phyloP scores from a whole-genome alignment of 1,140 invertebrate genomes.

The Wiebesia pumilae region DNA sequence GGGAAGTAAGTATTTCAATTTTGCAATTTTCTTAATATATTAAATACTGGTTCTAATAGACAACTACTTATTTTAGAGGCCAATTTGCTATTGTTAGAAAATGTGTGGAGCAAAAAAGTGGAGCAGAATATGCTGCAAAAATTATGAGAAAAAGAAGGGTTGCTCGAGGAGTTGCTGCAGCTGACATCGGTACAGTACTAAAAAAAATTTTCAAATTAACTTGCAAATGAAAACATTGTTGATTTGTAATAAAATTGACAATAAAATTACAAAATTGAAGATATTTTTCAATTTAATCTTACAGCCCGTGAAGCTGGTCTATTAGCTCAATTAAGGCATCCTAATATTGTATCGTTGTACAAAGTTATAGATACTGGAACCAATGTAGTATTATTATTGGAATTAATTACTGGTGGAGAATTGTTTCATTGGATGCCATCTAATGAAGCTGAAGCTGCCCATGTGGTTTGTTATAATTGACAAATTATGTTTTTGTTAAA shows the following conservation, averaged over 20 bases:
- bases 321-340: conserved; percentile 78
- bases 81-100: conserved; percentile 84
- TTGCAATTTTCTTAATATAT: conserved; percentile 27
- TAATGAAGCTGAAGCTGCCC: conserved; percentile 80
- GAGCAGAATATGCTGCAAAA: conserved; percentile 81
- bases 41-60: background rate
- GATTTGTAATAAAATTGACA: no score
- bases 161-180: conserved; percentile 75
- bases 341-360: conserved; percentile 79
- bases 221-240: background rate
- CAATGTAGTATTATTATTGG: conserved; percentile 80
- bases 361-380: conserved; percentile 80
- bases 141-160: conserved; percentile 81
- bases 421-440: conserved; percentile 79
- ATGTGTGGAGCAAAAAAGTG: conserved; percentile 77
- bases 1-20: conserved; percentile 75
- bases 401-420: conserved; percentile 80
- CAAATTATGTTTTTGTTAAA: conserved; percentile 23
- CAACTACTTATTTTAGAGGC: conserved; percentile 75
- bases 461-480: conserved; percentile 69
- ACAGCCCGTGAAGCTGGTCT: conserved; percentile 79
- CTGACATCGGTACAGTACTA: conserved; percentile 73
- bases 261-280: no score
- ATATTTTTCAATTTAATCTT: conserved; percentile 49
- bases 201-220: conserved; percentile 31